Conservation (phyloP, 2,888 invertebrate genomes). For the Parnassius glacialis region DNA sequence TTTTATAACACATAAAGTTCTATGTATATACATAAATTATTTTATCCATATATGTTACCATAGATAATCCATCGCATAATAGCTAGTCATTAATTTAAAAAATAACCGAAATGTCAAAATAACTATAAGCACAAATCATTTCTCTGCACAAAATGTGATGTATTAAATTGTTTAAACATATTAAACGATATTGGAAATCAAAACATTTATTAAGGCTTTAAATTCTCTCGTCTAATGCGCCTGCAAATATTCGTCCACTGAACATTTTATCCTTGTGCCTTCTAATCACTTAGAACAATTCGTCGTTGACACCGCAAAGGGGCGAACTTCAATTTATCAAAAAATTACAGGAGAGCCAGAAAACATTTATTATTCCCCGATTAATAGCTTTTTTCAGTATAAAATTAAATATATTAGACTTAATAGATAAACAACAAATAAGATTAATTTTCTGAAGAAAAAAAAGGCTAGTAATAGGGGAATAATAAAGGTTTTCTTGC, state of each 20-base stretch:
- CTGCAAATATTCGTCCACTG: conserved; percentile 7
- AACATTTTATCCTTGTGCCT: conserved; percentile 28
- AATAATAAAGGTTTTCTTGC: too few relatives aligned
- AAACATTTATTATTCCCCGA: too few relatives aligned
- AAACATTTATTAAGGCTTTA: background rate
- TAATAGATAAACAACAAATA: too few relatives aligned
- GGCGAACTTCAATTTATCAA: too few relatives aligned
- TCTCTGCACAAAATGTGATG: conserved; percentile 34
- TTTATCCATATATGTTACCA: background rate
- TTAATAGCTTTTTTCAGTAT: too few relatives aligned
- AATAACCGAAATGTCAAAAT: conserved; percentile 2
- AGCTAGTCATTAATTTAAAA: conserved; percentile 29
- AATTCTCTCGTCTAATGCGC: background rate
- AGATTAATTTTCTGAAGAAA: too few relatives aligned
- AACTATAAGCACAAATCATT: conserved; percentile 32
- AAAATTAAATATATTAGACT: too few relatives aligned
- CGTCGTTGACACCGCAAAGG: too few relatives aligned
- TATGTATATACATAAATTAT: background rate
- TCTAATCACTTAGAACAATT: conserved; percentile 19
- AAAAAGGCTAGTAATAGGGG: too few relatives aligned
- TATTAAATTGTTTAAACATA: conserved; percentile 12
- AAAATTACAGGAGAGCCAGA: too few relatives aligned
- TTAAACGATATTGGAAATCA: background rate
- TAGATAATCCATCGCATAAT: background rate
- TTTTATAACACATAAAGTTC: too few relatives aligned